A percentile compares a stretch with the other conserved stretches of the same genome.
Evolutionary conservation across 35 echinoderm and acorn worm species (phyloP).

Genomic region (Chiridota heheva): DNA sequence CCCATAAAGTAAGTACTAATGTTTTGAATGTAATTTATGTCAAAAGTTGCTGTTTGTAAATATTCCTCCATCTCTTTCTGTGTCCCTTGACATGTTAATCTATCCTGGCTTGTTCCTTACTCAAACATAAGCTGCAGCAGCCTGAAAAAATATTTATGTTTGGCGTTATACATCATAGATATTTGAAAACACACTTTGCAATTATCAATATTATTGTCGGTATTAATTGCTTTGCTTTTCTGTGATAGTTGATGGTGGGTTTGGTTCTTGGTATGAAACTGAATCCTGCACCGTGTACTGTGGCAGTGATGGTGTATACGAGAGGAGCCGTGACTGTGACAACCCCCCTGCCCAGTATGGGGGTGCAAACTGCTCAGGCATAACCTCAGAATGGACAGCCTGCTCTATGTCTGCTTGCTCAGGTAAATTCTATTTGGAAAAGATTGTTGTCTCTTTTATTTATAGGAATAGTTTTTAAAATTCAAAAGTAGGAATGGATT

Average conservation of each 20-base stretch:
- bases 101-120: no score
- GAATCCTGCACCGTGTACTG: slow-evolving; percentile 56
- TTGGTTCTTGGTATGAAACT: slow-evolving; percentile 47
- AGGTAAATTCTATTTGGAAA: background rate
- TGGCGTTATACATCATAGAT: no score
- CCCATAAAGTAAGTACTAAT: no score
- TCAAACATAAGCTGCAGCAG: no score
- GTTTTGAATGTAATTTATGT: no score
- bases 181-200: no score
- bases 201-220: no score
- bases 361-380: slow-evolving; percentile 51
- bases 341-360: slow-evolving; percentile 72
- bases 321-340: slow-evolving; percentile 48
- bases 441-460: background rate
- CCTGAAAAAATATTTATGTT: no score
- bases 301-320: slow-evolving; percentile 33
- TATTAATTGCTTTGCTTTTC: background rate
- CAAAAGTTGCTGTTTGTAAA: no score
- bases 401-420: background rate
- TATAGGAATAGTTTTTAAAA: background rate
- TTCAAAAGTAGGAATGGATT: no score
- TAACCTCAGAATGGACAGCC: slow-evolving; percentile 36
- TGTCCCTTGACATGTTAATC: no score
- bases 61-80: no score
- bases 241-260: slow-evolving; percentile 76